Percentiles rank a stretch among this genome's conserved stretches.
phyloP scores from a whole-genome alignment of 2,113 vertebrate genomes.

The Podarcis muralis region DNA sequence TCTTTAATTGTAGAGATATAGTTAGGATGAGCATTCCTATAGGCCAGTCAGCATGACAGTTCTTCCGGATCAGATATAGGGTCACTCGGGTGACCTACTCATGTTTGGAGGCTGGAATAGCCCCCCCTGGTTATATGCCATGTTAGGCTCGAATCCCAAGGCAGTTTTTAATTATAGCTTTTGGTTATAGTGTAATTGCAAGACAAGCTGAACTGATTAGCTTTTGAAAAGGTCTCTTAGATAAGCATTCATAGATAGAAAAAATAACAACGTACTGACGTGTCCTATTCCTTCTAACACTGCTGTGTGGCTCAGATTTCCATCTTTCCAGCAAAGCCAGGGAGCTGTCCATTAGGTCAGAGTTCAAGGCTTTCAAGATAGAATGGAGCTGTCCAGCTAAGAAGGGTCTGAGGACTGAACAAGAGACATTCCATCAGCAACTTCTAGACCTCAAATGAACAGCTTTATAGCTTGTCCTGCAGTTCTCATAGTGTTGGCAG shows the following conservation, averaged over 20 bases:
- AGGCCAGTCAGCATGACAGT: background rate
- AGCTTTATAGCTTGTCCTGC: no score
- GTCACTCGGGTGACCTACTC: background rate
- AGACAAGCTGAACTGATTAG: background rate
- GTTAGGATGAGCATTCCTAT: no score
- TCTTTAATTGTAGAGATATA: no score
- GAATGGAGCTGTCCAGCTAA: background rate
- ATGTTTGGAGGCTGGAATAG: no score
- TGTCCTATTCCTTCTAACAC: background rate
- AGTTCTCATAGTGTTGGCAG: background rate
- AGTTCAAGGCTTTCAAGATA: background rate
- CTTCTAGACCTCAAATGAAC: background rate
- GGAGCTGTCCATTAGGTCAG: background rate
- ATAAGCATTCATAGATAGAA: background rate
- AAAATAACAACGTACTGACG: background rate
- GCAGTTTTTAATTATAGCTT: background rate
- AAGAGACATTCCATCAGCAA: background rate
- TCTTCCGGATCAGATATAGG: background rate
- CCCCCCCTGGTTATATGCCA: background rate
- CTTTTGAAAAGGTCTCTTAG: background rate
- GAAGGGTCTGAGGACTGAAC: background rate
- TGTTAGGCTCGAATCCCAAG: background rate
- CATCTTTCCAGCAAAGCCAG: background rate
- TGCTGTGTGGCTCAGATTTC: background rate
- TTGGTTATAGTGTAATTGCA: background rate